Evolutionary conservation across 1,140 invertebrate genomes (phyloP), one percentile per base, ranked within the genome.

Genomic region (Drepana arcuata): DNA sequence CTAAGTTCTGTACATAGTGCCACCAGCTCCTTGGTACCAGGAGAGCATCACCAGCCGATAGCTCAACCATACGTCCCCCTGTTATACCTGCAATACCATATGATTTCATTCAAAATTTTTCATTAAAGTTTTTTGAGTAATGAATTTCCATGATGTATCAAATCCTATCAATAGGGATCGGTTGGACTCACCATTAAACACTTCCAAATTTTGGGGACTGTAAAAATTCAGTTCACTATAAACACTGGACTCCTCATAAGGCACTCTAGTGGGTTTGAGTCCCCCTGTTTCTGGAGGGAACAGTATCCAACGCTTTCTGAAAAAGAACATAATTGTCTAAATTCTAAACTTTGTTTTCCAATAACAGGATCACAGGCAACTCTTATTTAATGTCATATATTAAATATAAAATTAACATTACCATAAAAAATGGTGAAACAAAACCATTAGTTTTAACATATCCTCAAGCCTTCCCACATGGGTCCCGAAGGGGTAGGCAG

Each of bases 181-280:
- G n/a, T n/a, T 16, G 5, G 10, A 28, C 26, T 48, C 66, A 84
- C 82, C 65, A 51, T 56, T 65, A 48, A 84, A 84, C 23, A 36
- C 42, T 33, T 71, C 66, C 14, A 79, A 48, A 53, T 81, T 73
- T 29, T 63, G 68, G 33, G 89, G 87, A 70, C 87, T 88, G 72
- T 88, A 90, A 59, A 95, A 92, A 80, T 95, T 94, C 16, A 93
- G 84, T 74, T 88, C 85, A 68, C 94, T 96, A 72, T 96, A 99
- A 13, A 99, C 87, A 83, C 95, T 98, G 0, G 96, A 98, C 70
- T 99, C 97, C 86, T 99, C 97, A 84, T 96, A 99, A 9, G 97
- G 97, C 40, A 98, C 86, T 67, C 97, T 87, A 6, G 93, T 94
- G 38, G 94, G 90, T 54, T 90, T 88, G 39, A 98, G 77, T 41